Evolutionary conservation across 2,113 vertebrate species (phyloP), one percentile per base, ranked within the genome.

Genomic region (Mola mola): DNA sequence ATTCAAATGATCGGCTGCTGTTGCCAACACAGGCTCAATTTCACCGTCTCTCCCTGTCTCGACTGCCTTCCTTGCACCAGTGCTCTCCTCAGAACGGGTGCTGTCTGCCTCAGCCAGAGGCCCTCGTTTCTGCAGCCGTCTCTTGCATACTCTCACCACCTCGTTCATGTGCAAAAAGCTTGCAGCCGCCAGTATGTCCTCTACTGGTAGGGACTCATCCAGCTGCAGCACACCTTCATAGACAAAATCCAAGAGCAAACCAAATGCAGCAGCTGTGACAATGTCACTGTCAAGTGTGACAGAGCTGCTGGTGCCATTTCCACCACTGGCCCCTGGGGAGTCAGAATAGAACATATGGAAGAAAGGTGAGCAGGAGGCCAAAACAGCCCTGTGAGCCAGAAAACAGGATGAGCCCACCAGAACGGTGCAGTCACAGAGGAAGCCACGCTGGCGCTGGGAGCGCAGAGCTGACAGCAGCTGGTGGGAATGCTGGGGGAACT

Each of bases 121-220:
- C 8, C 91, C 93, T 24, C 95, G 91, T 11, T 93, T 92, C 65
- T 95, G 94, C 31, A 98, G 88, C 9, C 93, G 86, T 43, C 86
- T 94, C 88, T 98, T 98, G 68, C 96, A 98, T 24, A 97, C 94
- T 71, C 94, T 94, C 8, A 98, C 96, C 10, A 98, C 94, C 62
- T 97, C 96, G 15, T 98, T 96, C 96, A 98, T 97, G 83, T 98
- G 96, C 71, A 98, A 87, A 84, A 96, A 98, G 49, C 95, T 97
- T 34, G 96, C 96, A 0, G 96, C 96, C 0, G 96, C 96, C 52
- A 98, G 81, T n/a, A 98, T 87, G 12, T 98, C 96, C 74, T 98
- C 96, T 8, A 95, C 85, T 0, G 96, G 96, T 0, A 93, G 93
- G 17, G 92, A 88, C 29, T 92, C 86, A 0, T 89, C 89, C 72